Evolutionary conservation across 2,888 invertebrate genomes (phyloP).

Genomic region (Kryphioiulus occultus): DNA sequence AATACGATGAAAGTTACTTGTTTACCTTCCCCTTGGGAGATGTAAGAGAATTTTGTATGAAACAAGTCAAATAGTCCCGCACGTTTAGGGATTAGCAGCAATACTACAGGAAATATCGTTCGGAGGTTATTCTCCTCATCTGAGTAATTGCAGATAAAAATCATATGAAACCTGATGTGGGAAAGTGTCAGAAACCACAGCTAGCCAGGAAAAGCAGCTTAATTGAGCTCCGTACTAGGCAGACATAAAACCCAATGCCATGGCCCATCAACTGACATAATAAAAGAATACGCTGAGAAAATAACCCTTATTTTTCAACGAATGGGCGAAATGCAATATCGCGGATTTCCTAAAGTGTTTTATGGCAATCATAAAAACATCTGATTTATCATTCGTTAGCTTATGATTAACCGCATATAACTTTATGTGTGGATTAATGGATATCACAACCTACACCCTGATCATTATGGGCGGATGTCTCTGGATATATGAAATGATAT

Average conservation of each 20-base stretch:
- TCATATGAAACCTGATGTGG: not conserved
- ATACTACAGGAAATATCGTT: not conserved
- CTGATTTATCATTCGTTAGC: too few relatives aligned
- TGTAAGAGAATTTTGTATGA: not conserved
- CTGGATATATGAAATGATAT: too few relatives aligned
- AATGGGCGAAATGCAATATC: not conserved
- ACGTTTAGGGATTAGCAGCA: not conserved
- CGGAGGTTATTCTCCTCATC: not conserved
- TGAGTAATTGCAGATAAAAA: not conserved
- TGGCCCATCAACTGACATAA: not conserved
- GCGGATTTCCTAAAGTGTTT: not conserved
- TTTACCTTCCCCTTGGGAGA: not conserved
- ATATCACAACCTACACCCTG: too few relatives aligned
- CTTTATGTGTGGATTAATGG: too few relatives aligned
- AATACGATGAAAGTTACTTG: too few relatives aligned
- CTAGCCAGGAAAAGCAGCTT: too few relatives aligned
- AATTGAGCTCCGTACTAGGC: too few relatives aligned
- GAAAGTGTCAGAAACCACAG: too few relatives aligned
- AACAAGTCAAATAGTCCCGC: not conserved
- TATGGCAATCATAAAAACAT: not conserved
- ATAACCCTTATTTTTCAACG: not conserved
- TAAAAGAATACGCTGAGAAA: not conserved
- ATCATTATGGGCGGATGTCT: too few relatives aligned
- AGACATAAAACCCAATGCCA: not conserved
- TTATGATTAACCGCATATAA: too few relatives aligned